Conservation (phyloP, 2,797 vertebrate species). For the Gymnoscopelus braueri region DNA sequence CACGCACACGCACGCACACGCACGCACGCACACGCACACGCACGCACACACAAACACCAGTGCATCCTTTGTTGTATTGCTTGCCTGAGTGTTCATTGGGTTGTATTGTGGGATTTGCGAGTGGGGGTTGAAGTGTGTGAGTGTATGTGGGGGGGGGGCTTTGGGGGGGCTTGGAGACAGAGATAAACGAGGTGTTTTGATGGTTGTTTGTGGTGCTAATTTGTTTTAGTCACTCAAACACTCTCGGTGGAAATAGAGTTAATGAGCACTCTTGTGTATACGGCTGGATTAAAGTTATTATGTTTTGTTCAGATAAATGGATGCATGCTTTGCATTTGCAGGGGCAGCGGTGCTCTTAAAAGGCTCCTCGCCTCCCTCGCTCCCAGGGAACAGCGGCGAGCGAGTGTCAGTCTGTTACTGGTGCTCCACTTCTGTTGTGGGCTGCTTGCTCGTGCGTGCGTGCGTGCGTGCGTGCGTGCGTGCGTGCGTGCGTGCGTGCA, state of each 20-base stretch:
- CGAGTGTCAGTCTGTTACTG: conserved; percentile 11
- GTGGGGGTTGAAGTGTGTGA: no score
- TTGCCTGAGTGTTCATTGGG: conserved; percentile 53
- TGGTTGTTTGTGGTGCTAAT: conserved; percentile 63
- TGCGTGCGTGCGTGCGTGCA: background rate
- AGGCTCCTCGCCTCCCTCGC: background rate
- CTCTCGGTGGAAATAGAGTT: conserved; percentile 59
- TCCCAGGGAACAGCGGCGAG: conserved; percentile 25
- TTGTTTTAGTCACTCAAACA: conserved; percentile 60
- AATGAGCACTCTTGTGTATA: conserved; percentile 60
- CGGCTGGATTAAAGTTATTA: conserved; percentile 53
- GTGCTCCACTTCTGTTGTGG: background rate
- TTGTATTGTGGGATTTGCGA: conserved; percentile 45
- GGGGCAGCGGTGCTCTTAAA: conserved; percentile 37
- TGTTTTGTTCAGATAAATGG: conserved; percentile 42
- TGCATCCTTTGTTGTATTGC: conserved; percentile 52
- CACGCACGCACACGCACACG: no score
- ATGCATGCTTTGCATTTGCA: conserved; percentile 27
- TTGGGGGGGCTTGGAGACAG: conserved; percentile 41
- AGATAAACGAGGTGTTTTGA: conserved; percentile 66
- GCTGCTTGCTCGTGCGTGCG: background rate
- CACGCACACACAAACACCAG: no score
- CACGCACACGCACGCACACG: no score
- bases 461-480: no score
- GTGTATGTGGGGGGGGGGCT: no score